Evolutionary conservation across 2,113 vertebrate genomes (phyloP).

Genomic region (Dromas ardeola): DNA sequence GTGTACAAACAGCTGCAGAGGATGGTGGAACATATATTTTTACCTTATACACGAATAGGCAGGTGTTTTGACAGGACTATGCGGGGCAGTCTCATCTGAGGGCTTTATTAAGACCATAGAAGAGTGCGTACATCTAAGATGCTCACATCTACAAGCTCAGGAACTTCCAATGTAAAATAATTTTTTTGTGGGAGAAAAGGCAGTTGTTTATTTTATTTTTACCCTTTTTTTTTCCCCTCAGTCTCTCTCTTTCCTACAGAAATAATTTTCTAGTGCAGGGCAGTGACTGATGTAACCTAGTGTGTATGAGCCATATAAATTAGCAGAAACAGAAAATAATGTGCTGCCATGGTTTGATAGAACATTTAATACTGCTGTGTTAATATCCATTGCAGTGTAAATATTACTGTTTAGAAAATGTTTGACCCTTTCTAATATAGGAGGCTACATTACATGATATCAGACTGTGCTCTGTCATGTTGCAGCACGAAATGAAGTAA

Average conservation of each 20-base stretch:
- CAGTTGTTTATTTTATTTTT: not conserved
- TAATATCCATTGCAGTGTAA: slow-evolving; percentile 35
- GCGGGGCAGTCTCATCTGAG: not conserved
- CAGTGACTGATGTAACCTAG: not conserved
- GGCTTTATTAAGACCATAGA: not conserved
- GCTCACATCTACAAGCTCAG: not conserved
- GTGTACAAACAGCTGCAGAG: not conserved
- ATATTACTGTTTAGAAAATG: slow-evolving; percentile 29
- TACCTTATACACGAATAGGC: not conserved
- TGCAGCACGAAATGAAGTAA: slow-evolving; percentile 28
- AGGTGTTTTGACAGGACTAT: not conserved
- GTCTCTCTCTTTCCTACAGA: not conserved
- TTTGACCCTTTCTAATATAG: slow-evolving; percentile 34
- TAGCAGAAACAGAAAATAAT: not conserved
- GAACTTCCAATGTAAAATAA: not conserved
- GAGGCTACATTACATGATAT: slow-evolving; percentile 33
- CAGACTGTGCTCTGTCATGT: slow-evolving; percentile 24
- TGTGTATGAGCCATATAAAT: not conserved
- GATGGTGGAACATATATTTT: not conserved
- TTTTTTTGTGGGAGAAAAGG: not conserved
- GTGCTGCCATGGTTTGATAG: not conserved
- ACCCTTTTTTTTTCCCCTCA: not conserved
- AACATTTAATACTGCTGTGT: not conserved
- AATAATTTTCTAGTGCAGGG: not conserved
- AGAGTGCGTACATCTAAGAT: not conserved